Percentiles rank a stretch among this genome's conserved stretches.
Evolutionary conservation across 1,140 invertebrate species (phyloP).

Genomic region (Schlechtendalia chinensis): DNA sequence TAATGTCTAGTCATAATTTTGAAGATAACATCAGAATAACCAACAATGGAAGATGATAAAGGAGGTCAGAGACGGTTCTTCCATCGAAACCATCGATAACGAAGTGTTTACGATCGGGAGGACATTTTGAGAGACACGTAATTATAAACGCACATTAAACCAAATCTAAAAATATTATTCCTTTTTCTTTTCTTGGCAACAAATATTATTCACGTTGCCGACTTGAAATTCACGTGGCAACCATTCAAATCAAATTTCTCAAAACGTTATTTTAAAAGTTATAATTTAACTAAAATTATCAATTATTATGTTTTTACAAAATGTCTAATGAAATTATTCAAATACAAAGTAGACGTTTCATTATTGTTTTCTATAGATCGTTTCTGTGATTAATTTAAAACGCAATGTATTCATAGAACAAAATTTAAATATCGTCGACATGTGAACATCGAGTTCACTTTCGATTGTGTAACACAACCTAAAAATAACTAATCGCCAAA

Average conservation of each 20-base stretch:
- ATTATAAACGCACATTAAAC: slow-evolving; percentile 43
- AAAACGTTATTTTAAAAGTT: neutral
- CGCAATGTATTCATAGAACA: neutral
- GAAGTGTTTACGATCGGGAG: slow-evolving; percentile 24
- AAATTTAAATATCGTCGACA: slow-evolving; percentile 1
- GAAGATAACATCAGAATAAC: neutral
- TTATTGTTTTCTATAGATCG: too few species aligned
- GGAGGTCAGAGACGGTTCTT: slow-evolving; percentile 25
- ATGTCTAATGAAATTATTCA: neutral
- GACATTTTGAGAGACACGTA: slow-evolving; percentile 45
- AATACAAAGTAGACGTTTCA: too few species aligned
- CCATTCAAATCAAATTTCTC: slow-evolving; percentile 39
- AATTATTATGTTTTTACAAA: neutral
- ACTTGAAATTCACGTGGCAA: slow-evolving; percentile 35
- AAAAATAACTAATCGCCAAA: slow-evolving; percentile 44
- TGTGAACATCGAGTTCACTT: slow-evolving; percentile 22
- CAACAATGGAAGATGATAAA: slow-evolving; percentile 41
- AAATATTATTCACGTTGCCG: slow-evolving; percentile 17
- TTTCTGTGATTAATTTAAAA: too few species aligned
- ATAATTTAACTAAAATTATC: slow-evolving; percentile 2
- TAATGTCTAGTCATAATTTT: neutral
- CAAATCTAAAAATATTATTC: slow-evolving; percentile 39
- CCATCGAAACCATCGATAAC: slow-evolving; percentile 41
- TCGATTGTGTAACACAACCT: neutral
- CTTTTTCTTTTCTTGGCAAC: slow-evolving; percentile 34